These are phyloP conservation scores for Tetanocera ferruginea DNA, from an alignment of 2,888 invertebrate genomes.

Conservation along the genomic window DNA sequence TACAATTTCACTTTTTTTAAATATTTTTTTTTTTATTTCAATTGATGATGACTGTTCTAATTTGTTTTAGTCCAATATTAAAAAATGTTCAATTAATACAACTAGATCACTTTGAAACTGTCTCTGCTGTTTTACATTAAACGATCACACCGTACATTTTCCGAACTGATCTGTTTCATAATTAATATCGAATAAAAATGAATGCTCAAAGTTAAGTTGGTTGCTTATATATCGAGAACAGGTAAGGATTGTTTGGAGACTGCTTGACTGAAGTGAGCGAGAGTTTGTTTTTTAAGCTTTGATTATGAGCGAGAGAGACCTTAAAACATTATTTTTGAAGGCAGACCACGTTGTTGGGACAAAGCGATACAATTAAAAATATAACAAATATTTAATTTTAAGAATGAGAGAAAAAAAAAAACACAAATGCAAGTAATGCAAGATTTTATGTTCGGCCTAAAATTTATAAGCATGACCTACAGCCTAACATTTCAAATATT, in stretches of 20 bases:
- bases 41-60: background rate
- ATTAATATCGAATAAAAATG: conserved; percentile 60
- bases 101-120: conserved; percentile 4
- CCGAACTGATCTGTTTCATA: conserved; percentile 47
- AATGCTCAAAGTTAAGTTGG: conserved; percentile 55
- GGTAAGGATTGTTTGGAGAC: conserved; percentile 1
- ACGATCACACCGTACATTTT: background rate
- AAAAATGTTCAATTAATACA: background rate
- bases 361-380: conserved; percentile 32
- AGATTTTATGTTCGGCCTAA: background rate
- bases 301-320: conserved; percentile 20
- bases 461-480: background rate
- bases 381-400: conserved; percentile 6
- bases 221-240: conserved; percentile 58
- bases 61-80: background rate
- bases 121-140: background rate
- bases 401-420: conserved; percentile 4
- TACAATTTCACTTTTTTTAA: background rate
- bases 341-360: conserved; percentile 33
- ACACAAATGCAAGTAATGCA: background rate
- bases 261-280: conserved; percentile 2
- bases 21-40: background rate
- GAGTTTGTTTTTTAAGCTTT: background rate
- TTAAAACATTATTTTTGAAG: conserved; percentile 19
- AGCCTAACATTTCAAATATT: background rate